phyloP scores from a whole-genome alignment of 2,888 invertebrate species.

The Phengaris arion region DNA sequence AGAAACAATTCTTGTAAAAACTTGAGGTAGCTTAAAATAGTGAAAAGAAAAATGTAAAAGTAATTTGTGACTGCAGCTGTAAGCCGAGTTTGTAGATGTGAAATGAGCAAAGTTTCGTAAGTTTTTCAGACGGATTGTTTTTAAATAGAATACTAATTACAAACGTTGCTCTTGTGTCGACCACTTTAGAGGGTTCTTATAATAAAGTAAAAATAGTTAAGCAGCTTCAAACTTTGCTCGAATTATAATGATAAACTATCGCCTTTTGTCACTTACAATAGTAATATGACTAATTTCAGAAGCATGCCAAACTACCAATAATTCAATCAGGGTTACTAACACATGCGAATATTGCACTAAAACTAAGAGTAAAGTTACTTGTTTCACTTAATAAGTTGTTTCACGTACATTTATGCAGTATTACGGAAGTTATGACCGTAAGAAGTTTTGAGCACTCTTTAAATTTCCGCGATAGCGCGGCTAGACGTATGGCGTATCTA shows the following conservation, averaged over 20 bases:
- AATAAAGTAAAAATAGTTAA: not conserved
- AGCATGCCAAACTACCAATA: too few species aligned
- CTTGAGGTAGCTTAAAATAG: not conserved
- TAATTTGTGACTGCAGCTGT: conserved; percentile 22
- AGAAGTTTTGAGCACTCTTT: too few species aligned
- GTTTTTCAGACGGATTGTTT: conserved; percentile 23
- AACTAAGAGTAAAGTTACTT: too few species aligned
- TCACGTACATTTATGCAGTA: too few species aligned
- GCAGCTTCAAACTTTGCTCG: not conserved
- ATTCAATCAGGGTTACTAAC: too few species aligned
- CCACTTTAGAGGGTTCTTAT: not conserved
- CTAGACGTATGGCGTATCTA: too few species aligned
- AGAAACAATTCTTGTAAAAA: not conserved
- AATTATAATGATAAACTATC: not conserved
- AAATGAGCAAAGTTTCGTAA: conserved; percentile 24
- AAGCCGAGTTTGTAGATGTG: not conserved
- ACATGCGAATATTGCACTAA: too few species aligned
- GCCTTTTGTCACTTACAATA: too few species aligned
- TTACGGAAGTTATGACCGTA: too few species aligned
- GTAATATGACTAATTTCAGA: too few species aligned
- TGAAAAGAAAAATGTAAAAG: conserved; percentile 13
- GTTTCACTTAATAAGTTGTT: too few species aligned
- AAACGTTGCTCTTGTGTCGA: not conserved
- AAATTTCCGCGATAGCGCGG: too few species aligned
- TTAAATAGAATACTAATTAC: conserved; percentile 26